Conservation (phyloP, 1,140 invertebrate genomes). For the Drosophila equinoxialis region DNA sequence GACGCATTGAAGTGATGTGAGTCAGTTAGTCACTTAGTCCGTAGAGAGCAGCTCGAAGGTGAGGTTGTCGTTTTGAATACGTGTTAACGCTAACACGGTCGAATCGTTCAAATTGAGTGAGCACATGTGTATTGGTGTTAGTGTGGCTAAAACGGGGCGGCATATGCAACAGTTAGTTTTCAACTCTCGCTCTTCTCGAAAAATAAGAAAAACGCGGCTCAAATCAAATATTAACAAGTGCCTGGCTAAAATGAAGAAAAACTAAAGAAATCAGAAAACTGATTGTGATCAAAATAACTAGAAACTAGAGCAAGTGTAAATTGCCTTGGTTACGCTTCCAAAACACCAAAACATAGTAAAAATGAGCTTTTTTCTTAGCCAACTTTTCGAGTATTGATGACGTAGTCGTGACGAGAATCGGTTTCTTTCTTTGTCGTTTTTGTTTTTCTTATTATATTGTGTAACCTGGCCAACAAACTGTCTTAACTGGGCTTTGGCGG, state of each 20-base stretch:
- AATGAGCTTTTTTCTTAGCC: constrained; percentile 35
- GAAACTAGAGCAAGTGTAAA: constrained; percentile 42
- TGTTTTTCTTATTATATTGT: constrained; percentile 40
- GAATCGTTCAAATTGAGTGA: constrained; percentile 33
- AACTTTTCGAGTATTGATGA: constrained; percentile 54
- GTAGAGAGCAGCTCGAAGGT: constrained; percentile 70
- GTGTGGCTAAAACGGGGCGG: constrained; percentile 73
- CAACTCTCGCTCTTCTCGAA: constrained; percentile 12
- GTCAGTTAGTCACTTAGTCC: constrained; percentile 52
- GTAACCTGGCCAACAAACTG: constrained; percentile 61
- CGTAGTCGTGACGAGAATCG: constrained; percentile 49
- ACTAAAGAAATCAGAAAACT: constrained; percentile 21
- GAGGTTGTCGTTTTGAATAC: constrained; percentile 54
- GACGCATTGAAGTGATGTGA: constrained; percentile 33
- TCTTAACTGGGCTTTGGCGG: constrained; percentile 76
- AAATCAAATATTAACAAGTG: constrained; percentile 19
- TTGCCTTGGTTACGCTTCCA: constrained; percentile 46
- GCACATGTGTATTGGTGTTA: constrained; percentile 44
- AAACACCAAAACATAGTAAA: constrained; percentile 5
- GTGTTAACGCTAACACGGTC: constrained; percentile 30
- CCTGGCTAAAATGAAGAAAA: constrained; percentile 10
- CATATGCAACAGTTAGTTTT: constrained; percentile 69
- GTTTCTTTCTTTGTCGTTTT: constrained; percentile 7
- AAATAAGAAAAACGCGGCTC: constrained; percentile 27
- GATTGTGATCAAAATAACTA: constrained; percentile 28